phyloP scores from a whole-genome alignment of 2,888 invertebrate genomes.

The Piscicola geometra region DNA sequence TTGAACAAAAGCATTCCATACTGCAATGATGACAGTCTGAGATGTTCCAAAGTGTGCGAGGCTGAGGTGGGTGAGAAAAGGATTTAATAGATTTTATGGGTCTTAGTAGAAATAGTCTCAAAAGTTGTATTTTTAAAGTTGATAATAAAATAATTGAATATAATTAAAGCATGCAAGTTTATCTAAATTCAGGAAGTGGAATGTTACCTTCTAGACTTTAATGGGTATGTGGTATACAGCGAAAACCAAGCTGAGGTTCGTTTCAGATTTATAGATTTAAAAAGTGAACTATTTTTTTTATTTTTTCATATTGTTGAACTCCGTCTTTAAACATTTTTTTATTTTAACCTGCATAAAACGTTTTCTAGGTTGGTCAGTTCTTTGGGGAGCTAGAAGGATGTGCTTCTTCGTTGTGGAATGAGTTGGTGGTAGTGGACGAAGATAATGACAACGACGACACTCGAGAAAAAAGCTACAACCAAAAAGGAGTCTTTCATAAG shows the following conservation, averaged over 20 bases:
- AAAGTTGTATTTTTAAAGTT: too few relatives aligned
- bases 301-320: too few relatives aligned
- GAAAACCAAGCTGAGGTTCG: conserved; percentile 70
- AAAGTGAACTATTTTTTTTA: neutral
- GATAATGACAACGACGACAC: conserved; percentile 7
- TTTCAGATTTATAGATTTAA: neutral
- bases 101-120: too few relatives aligned
- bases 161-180: too few relatives aligned
- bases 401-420: conserved; percentile 39
- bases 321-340: too few relatives aligned
- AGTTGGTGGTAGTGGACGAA: conserved; percentile 36
- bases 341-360: too few relatives aligned
- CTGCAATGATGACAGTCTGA: conserved; percentile 5
- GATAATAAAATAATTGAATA: too few relatives aligned
- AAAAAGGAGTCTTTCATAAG: conserved; percentile 17
- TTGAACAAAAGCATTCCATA: conserved; percentile 8
- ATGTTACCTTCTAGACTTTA: conserved; percentile 88
- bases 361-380: conserved; percentile 66
- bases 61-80: conserved; percentile 13
- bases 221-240: conserved; percentile 85
- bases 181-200: conserved; percentile 54
- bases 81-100: too few relatives aligned
- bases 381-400: conserved; percentile 84
- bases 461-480: neutral
- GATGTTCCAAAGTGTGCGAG: conserved; percentile 27